A percentile compares a stretch with the other conserved stretches of the same genome.
Evolutionary conservation across 35 echinoderm and acorn worm genomes (phyloP).

Genomic region (Amphiura filiformis): DNA sequence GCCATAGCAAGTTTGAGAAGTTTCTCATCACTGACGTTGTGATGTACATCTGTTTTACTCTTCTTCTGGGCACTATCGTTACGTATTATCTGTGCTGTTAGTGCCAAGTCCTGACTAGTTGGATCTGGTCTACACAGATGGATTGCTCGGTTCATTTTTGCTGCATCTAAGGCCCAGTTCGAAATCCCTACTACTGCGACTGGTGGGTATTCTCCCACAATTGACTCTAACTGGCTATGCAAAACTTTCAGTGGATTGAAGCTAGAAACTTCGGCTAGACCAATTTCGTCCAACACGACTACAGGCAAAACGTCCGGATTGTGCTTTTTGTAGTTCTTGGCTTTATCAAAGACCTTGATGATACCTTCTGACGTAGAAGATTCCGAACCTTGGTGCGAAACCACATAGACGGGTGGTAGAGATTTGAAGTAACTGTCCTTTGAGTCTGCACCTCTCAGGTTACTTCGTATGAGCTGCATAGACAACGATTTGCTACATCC

Average conservation of each 20-base stretch:
- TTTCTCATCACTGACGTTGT: background rate
- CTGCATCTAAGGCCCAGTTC: slow-evolving; percentile 56
- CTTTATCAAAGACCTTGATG: slow-evolving; percentile 46
- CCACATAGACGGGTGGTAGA: slow-evolving; percentile 24
- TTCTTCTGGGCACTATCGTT: background rate
- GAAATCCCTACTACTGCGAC: slow-evolving; percentile 51
- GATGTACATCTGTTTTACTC: background rate
- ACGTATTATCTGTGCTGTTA: slow-evolving; percentile 36
- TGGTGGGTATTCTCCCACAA: background rate
- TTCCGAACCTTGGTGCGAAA: slow-evolving; percentile 38
- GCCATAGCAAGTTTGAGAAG: slow-evolving; percentile 20
- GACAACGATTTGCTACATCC: slow-evolving; percentile 45
- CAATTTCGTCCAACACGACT: slow-evolving; percentile 47
- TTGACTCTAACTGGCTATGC: slow-evolving; percentile 21
- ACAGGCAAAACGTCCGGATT: slow-evolving; percentile 46
- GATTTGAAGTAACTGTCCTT: slow-evolving; percentile 16
- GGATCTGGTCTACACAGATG: slow-evolving; percentile 29
- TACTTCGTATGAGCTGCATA: slow-evolving; percentile 39
- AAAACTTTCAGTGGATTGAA: slow-evolving; percentile 36
- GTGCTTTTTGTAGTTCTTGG: slow-evolving; percentile 12
- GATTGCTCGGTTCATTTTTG: slow-evolving; percentile 54
- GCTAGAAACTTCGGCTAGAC: slow-evolving; percentile 34
- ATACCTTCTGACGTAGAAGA: slow-evolving; percentile 56
- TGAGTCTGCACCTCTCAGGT: slow-evolving; percentile 31
- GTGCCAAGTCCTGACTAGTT: slow-evolving; percentile 6